Conservation (phyloP, 2,797 vertebrate species). For the Cottoperca gobio region DNA sequence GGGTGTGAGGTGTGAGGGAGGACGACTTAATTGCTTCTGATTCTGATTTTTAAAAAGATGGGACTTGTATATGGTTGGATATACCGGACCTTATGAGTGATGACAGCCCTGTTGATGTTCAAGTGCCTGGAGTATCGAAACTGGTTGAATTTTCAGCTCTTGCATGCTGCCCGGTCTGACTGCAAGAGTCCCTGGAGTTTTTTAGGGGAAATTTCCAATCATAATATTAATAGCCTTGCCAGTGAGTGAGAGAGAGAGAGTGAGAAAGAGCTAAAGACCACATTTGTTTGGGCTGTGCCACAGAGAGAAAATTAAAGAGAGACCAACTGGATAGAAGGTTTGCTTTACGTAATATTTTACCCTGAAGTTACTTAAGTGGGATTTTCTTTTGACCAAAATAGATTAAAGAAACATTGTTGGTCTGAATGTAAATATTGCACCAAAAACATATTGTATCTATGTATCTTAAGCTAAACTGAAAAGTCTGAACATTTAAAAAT, state of each 20-base stretch:
- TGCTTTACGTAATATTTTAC: slow-evolving; percentile 18
- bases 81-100: slow-evolving; percentile 21
- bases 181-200: slow-evolving; percentile 53
- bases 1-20: neutral
- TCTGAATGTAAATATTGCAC: neutral
- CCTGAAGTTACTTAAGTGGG: neutral
- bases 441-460: no score
- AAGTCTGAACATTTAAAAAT: no score
- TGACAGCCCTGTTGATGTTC: slow-evolving; percentile 43
- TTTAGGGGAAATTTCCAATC: slow-evolving; percentile 58
- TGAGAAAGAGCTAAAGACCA: neutral
- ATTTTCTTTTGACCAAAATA: neutral
- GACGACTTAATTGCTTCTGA: slow-evolving; percentile 48
- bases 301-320: neutral
- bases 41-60: slow-evolving; percentile 38
- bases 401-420: no score
- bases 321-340: neutral
- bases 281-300: slow-evolving; percentile 15
- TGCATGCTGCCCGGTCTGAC: slow-evolving; percentile 29
- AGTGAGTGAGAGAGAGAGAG: neutral
- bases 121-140: slow-evolving; percentile 45
- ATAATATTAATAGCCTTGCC: slow-evolving; percentile 56
- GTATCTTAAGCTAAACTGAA: no score
- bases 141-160: slow-evolving; percentile 58
- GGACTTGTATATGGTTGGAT: slow-evolving; percentile 9